A percentile compares a stretch with the other conserved stretches of the same genome.
Conservation (phyloP, 2,797 vertebrate genomes). For the Melanotaenia parkinsoni region DNA sequence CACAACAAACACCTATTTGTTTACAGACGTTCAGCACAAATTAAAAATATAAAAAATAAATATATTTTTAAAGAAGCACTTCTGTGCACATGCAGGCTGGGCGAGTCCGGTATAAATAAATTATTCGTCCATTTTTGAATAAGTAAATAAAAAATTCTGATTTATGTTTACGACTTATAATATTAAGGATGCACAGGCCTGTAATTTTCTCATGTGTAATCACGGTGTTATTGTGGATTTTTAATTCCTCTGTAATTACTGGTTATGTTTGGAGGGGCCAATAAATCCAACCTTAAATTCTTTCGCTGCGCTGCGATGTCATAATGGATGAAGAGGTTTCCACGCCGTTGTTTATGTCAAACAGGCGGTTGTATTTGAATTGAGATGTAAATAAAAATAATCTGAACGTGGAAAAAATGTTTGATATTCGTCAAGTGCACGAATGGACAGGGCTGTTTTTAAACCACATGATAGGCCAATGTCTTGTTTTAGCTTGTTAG, state of each 20-base stretch:
- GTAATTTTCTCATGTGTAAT: constrained; percentile 37
- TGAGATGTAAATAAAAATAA: constrained; percentile 41
- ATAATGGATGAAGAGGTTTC: constrained; percentile 47
- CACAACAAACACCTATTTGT: constrained; percentile 41
- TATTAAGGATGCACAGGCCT: constrained; percentile 43
- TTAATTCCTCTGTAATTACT: constrained; percentile 68
- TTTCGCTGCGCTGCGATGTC: constrained; percentile 35
- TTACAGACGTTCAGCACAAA: constrained; percentile 30
- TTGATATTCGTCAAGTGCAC: constrained; percentile 14
- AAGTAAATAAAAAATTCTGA: constrained; percentile 16
- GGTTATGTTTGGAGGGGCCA: constrained; percentile 54
- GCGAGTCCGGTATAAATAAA: not conserved
- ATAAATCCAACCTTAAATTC: constrained; percentile 48
- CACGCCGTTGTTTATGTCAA: constrained; percentile 45
- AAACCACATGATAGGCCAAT: not conserved
- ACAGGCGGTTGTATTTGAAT: constrained; percentile 43
- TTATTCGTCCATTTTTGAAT: constrained; percentile 3
- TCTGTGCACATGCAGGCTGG: not conserved
- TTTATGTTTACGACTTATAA: constrained; percentile 42
- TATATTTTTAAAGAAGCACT: not conserved
- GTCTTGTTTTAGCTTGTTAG: not conserved
- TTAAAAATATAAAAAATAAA: not conserved
- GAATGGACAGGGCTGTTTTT: constrained; percentile 13
- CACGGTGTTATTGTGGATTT: constrained; percentile 59
- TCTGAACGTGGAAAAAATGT: constrained; percentile 3